phyloP scores from a whole-genome alignment of 1,140 invertebrate genomes.

The Drosophila mauritiana region DNA sequence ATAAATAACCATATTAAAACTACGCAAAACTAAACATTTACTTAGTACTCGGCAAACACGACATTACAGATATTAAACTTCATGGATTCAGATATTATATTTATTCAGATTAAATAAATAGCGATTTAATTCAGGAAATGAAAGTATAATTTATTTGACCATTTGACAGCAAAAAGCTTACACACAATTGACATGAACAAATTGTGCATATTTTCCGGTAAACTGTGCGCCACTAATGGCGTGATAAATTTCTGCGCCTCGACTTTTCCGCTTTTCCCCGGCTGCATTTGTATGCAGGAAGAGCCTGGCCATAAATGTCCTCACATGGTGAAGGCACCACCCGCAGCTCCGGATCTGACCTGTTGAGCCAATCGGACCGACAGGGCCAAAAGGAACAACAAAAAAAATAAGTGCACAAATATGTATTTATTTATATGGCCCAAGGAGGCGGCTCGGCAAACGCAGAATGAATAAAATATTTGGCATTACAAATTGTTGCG shows the following conservation, averaged over 20 bases:
- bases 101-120: background rate
- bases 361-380: conserved; percentile 71
- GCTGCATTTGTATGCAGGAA: conserved; percentile 33
- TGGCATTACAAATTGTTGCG: conserved; percentile 82
- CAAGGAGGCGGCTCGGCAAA: conserved; percentile 49
- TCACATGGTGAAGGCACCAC: conserved; percentile 12
- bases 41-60: no score
- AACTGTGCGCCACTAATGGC: conserved; percentile 11
- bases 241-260: conserved; percentile 26
- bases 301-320: conserved; percentile 33
- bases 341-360: conserved; percentile 48
- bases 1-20: no score
- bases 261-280: background rate
- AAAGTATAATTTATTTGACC: background rate
- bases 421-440: conserved; percentile 70
- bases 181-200: conserved; percentile 8
- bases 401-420: conserved; percentile 61
- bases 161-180: background rate
- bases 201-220: conserved; percentile 1
- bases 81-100: background rate
- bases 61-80: background rate
- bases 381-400: conserved; percentile 2
- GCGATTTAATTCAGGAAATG: background rate
- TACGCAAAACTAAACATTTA: no score
- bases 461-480: conserved; percentile 76